phyloP scores from a whole-genome alignment of 2,797 vertebrate genomes.

The Xiphorhynchus erythropygius region DNA sequence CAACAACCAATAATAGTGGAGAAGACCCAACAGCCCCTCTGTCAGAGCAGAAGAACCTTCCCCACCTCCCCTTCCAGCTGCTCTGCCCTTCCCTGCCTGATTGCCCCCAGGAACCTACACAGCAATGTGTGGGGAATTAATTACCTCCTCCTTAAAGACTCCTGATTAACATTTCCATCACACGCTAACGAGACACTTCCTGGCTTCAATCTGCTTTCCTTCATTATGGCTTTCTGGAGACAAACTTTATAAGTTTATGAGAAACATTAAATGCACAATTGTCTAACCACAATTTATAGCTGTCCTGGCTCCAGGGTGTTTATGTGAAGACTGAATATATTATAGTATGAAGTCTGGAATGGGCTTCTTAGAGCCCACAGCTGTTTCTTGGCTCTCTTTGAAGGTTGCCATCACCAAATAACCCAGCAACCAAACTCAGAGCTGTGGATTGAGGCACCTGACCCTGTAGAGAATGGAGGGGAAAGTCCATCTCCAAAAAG shows the following conservation, averaged over 20 bases:
- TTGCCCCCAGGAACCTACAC: conserved; percentile 16
- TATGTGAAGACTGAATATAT: background rate
- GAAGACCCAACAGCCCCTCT: background rate
- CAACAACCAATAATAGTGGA: accelerated
- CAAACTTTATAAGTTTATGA: conserved; percentile 25
- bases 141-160: conserved; percentile 39
- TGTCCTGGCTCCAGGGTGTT: background rate
- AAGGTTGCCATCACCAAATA: background rate
- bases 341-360: background rate
- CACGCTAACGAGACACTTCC: conserved; percentile 44
- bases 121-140: conserved; percentile 5
- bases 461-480: background rate
- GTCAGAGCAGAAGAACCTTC: background rate
- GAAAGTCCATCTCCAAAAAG: background rate
- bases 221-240: conserved; percentile 54
- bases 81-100: conserved; percentile 16
- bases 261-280: conserved; percentile 11
- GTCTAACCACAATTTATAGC: background rate
- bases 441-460: accelerated
- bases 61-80: background rate
- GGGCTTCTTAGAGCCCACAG: background rate
- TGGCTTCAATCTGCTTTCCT: conserved; percentile 47
- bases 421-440: background rate
- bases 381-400: background rate
- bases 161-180: conserved; percentile 56